Percentiles rank a stretch among this genome's conserved stretches.
Evolutionary conservation across 2,113 vertebrate species (phyloP).

Genomic region (Eretmochelys imbricata): DNA sequence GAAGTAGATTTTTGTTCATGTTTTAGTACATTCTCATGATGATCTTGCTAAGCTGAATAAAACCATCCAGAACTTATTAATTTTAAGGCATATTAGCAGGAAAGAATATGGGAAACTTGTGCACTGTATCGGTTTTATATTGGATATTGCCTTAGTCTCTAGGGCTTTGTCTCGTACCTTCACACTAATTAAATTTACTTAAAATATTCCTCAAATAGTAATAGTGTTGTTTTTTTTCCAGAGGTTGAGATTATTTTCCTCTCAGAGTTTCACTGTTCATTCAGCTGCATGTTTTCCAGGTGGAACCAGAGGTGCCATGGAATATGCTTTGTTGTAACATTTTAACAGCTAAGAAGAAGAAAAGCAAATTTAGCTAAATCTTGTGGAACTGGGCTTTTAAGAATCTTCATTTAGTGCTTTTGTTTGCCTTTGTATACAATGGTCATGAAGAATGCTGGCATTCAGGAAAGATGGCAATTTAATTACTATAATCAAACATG

Average conservation of each 20-base stretch:
- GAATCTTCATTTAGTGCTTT: slow-evolving; percentile 45
- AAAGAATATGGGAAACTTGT: not conserved
- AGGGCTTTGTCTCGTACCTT: not conserved
- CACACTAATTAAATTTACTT: not conserved
- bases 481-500: slow-evolving; percentile 65
- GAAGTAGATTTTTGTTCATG: not conserved
- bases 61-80: not conserved
- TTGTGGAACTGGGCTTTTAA: not conserved
- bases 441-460: slow-evolving; percentile 35
- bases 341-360: slow-evolving; percentile 12
- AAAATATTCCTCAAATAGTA: not conserved
- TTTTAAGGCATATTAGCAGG: not conserved
- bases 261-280: not conserved
- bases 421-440: slow-evolving; percentile 55
- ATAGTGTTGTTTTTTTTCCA: not conserved
- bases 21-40: not conserved
- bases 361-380: not conserved
- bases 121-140: not conserved
- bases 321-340: not conserved
- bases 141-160: not conserved
- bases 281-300: not conserved
- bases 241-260: not conserved
- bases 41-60: not conserved
- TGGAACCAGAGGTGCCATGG: not conserved
- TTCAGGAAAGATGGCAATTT: slow-evolving; percentile 46